A percentile compares a stretch with the other conserved stretches of the same genome.
Conservation (phyloP, 1,140 invertebrate genomes). For the Phenacoccus solenopsis region DNA sequence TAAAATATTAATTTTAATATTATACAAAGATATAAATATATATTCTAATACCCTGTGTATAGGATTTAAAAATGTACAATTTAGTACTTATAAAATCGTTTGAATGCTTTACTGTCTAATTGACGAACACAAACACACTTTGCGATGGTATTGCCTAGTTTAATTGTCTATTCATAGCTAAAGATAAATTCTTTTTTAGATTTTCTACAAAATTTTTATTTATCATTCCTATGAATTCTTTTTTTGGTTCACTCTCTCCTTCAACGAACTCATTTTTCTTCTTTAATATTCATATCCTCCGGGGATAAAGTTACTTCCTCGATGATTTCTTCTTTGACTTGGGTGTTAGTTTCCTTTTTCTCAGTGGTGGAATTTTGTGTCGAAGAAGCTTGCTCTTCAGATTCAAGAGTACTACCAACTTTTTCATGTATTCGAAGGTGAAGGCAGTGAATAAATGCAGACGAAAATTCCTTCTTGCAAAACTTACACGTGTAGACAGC, state of each 20-base stretch:
- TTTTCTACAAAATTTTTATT: constrained; percentile 13
- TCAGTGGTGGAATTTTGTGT: background rate
- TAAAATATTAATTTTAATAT: no score
- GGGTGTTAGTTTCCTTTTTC: background rate
- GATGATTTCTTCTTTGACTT: background rate
- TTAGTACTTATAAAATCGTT: no score
- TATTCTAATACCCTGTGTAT: no score
- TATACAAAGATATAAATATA: no score
- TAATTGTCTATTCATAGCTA: background rate
- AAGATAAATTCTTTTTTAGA: constrained; percentile 1
- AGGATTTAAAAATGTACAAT: no score
- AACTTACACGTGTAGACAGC: background rate
- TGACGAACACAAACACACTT: no score
- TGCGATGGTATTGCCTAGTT: background rate
- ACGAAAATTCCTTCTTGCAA: background rate
- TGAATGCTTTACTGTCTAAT: no score
- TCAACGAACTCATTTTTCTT: background rate
- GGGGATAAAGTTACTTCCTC: background rate
- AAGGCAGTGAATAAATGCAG: background rate
- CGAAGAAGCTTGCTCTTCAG: background rate
- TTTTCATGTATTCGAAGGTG: background rate
- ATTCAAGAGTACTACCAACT: background rate
- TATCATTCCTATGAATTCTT: background rate
- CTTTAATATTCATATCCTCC: background rate
- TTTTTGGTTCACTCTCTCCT: background rate